Base-by-base conservation (phyloP, 2,113 vertebrate species). In the Recurvirostra avosetta region DNA sequence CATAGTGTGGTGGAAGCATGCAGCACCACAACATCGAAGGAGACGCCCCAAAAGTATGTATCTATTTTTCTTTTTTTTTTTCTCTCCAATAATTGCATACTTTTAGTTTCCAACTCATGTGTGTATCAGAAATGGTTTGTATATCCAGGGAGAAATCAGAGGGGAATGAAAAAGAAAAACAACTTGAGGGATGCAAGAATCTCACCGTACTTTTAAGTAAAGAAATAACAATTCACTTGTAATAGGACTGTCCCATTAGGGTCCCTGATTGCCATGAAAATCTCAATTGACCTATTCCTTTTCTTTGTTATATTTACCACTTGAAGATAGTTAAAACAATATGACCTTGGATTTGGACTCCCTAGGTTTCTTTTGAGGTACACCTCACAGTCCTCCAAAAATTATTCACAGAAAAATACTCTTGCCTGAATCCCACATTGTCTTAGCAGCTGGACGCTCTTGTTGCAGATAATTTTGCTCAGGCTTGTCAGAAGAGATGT, bases 201-300 rank as follows among this genome's bases (percentile, higher is more conserved):
- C 96, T 97, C 96, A 96, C 92, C 95, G 67, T 53, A 96, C 88
- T 94, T 97, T 52, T 73, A 96, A 94, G 94, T 96, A 96, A 98
- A 96, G 95, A 96, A 98, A 96, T 96, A 98, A 98, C 98, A 98
- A 97, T 97, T 98, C 97, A 98, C 97, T 97, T 96, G 97, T 96
- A 98, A 97, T 95, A 93, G 90, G 97, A 96, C 96, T 98, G 98
- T 98, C 94, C 98, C 98, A 52, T 98, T 98, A 98, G 87, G 97
- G 98, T 98, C 97, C 97, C 97, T 90, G 74, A 92, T 61, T 97
- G 97, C 97, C 72, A 88, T 2, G 14, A 86, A 88, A 34, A 50
- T 80, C 82, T 88, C 58, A 94, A 97, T 87, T 82, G 91, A 71
- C 68, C 52, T 18, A n/a, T n/a, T 96, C 81, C 32, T 87, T 94